These are phyloP conservation scores for Andinoacara biseriatus DNA, from an alignment of 2,113 vertebrate species.

Conservation along the genomic window DNA sequence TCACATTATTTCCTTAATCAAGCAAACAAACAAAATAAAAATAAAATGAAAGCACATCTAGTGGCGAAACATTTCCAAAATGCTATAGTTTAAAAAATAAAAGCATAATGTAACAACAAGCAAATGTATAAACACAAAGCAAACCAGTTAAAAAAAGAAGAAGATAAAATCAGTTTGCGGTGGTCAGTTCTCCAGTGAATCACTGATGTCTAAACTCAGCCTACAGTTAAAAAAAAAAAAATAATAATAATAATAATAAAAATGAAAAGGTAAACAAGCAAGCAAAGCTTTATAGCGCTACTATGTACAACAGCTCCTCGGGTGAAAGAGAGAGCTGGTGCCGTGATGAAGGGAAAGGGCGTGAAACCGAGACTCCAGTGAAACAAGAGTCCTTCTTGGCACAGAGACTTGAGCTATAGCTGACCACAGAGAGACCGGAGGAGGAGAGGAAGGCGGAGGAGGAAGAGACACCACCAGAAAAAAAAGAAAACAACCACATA, in stretches of 20 bases:
- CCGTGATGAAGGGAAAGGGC: conserved; percentile 37
- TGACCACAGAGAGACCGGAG: conserved; percentile 45
- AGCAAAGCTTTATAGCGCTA: conserved; percentile 72
- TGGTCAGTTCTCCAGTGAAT: conserved; percentile 60
- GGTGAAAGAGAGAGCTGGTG: conserved; percentile 54
- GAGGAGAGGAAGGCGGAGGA: conserved; percentile 17
- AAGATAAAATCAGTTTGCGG: conserved; percentile 55
- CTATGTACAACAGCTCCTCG: conserved; percentile 73
- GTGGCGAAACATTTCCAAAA: conserved; percentile 65
- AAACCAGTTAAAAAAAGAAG: conserved; percentile 55
- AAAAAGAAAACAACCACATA: conserved; percentile 38
- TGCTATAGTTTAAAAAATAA: conserved; percentile 54
- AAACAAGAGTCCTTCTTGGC: conserved; percentile 70
- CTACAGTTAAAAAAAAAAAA: conserved; percentile 54
- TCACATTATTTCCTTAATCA: conserved; percentile 36
- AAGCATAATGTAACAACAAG: conserved; percentile 61
- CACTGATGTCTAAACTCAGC: conserved; percentile 58
- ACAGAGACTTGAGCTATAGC: conserved; percentile 53
- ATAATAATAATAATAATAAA: conserved; percentile 26
- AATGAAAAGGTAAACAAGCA: conserved; percentile 54
- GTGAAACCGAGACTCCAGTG: conserved; percentile 60
- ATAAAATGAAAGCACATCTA: conserved; percentile 68
- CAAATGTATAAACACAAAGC: conserved; percentile 66
- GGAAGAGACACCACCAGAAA: conserved; percentile 29
- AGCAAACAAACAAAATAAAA: conserved; percentile 42